Evolutionary conservation across 2,888 invertebrate species (phyloP), one percentile per base, ranked within the genome.

Genomic region (Zootermopsis nevadensis): DNA sequence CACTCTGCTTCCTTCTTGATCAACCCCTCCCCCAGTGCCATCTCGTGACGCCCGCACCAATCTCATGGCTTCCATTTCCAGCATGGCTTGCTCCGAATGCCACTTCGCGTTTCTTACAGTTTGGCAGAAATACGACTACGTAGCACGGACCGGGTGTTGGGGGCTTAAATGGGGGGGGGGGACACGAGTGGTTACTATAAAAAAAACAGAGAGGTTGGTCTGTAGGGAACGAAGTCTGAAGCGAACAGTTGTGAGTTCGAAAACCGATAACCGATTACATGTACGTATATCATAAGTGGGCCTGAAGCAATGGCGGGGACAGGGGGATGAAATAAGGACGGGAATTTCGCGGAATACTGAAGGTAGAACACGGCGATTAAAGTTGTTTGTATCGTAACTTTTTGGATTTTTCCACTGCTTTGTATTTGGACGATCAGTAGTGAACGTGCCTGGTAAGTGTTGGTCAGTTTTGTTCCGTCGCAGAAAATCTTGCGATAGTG

Each of bases 211-310:
- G 3, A 19, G 48, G 48, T n/a, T n/a, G 60, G 60, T 24, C n/a
- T 60, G 60, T 60, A 10, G 60, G 60, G 27, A 60, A 60, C 60
- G n/a, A 60, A n/a, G n/a, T 6, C 60, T 27, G 60, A 24, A 55
- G 55, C 55, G 12, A 15, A 55, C 38, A n/a, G 83, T 79, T 80
- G 55, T 67, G 72, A 79, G 69, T 83, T 83, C 80, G 79, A 83
- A 83, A 83, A 83, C 80, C 80, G 60, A 80, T 83, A 83, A 53
- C 80, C 72, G 79, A 83, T 83, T 79, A 80, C 35, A 67, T 83
- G 15, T 0, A n/a, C 10, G 80, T 83, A 79, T 83, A 83, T 80
- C 80, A 83, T 35, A 80, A 74, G 74, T 80, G 74, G 83, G 80
- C 72, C n/a, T 83, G 66, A 77, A 69, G 55, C 69, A 69, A 55